Evolutionary conservation across 2,888 invertebrate genomes (phyloP).

Genomic region (Polymixis lichenea): DNA sequence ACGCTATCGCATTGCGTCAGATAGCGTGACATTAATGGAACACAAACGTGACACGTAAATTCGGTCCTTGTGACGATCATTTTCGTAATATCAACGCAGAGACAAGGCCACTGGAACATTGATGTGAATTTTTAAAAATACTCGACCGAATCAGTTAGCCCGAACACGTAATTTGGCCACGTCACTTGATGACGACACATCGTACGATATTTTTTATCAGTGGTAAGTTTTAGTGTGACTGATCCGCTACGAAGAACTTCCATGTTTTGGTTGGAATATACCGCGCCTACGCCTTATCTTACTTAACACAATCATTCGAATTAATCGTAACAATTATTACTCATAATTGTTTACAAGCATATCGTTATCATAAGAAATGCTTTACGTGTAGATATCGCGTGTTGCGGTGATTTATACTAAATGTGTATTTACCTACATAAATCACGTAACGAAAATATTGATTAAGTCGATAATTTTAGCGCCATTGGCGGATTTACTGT

Average conservation of each 20-base stretch:
- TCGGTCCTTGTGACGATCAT: constrained; percentile 54
- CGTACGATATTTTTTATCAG: constrained; percentile 82
- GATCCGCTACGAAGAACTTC: constrained; percentile 66
- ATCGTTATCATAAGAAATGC: constrained; percentile 58
- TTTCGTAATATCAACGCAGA: constrained; percentile 55
- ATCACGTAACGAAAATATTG: constrained; percentile 52
- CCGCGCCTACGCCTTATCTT: constrained; percentile 61
- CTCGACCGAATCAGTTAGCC: constrained; percentile 46
- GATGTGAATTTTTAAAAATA: constrained; percentile 70
- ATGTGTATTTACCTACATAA: constrained; percentile 52
- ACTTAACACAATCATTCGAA: constrained; percentile 22
- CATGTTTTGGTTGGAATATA: constrained; percentile 62
- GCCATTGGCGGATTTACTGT: constrained; percentile 38
- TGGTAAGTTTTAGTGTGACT: constrained; percentile 66
- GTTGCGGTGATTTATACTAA: constrained; percentile 38
- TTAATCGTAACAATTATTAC: constrained; percentile 54
- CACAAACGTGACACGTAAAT: constrained; percentile 34
- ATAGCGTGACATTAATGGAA: constrained; percentile 45
- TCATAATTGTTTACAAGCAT: constrained; percentile 64
- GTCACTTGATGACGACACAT: constrained; percentile 83
- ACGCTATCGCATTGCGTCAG: constrained; percentile 59
- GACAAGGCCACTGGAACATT: constrained; percentile 63
- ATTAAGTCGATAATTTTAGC: constrained; percentile 34
- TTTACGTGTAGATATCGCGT: constrained; percentile 46
- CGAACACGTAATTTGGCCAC: constrained; percentile 74